Conservation (phyloP, 2,888 invertebrate genomes). For the Tubulanus polymorphus region DNA sequence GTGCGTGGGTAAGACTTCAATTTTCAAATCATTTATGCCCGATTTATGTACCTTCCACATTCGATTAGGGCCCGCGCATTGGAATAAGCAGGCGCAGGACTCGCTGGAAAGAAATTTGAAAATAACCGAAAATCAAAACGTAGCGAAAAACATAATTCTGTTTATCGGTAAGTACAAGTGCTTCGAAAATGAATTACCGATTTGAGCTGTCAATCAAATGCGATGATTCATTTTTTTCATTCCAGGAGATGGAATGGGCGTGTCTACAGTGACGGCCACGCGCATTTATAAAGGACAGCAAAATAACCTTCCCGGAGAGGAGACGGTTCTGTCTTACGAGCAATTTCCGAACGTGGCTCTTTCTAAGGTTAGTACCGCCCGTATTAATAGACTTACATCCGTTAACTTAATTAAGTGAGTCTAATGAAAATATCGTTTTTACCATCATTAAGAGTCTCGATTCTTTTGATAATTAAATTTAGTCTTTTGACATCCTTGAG, state of each 20-base stretch:
- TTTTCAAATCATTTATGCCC: no score
- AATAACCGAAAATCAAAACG: conserved; percentile 54
- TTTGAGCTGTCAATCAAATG: no score
- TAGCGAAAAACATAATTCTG: conserved; percentile 47
- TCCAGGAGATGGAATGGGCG: conserved; percentile 57
- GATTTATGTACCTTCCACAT: no score
- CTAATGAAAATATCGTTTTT: no score
- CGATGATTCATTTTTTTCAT: no score
- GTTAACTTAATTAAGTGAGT: background rate
- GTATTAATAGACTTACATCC: background rate
- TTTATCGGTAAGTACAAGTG: no score
- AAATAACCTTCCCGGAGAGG: conserved; percentile 58
- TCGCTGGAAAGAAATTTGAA: conserved; percentile 60
- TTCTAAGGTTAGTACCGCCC: conserved; percentile 62
- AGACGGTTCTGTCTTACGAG: conserved; percentile 67
- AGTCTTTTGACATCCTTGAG: no score
- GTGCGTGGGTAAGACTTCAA: no score
- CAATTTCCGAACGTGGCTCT: conserved; percentile 67
- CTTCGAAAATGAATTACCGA: no score
- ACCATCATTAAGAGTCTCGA: no score
- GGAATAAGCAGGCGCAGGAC: conserved; percentile 52
- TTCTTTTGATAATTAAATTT: no score
- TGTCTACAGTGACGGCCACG: conserved; percentile 52
- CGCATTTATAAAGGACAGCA: conserved; percentile 37
- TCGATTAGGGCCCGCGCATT: no score